Evolutionary conservation across 2,888 invertebrate species (phyloP), one percentile per base, ranked within the genome.

Genomic region (Pharmacophagus antenor): DNA sequence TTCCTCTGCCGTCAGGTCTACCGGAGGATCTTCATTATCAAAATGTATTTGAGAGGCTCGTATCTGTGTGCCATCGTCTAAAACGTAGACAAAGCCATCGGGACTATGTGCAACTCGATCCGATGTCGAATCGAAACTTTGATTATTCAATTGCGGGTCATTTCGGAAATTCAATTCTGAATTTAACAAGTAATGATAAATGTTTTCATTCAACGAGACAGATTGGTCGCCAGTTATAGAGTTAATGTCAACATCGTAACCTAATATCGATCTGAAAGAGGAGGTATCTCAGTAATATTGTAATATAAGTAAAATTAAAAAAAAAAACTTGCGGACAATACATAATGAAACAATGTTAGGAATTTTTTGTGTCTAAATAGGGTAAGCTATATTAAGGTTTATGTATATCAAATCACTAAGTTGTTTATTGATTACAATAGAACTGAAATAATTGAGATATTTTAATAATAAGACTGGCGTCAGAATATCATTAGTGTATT

Each of bases 31-130:
- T 42, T 90, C 90, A 42, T 90, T 90, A 51, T 90, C 88, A 46
- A 90, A 90, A 58, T 90, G 88, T 70, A 90, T 90, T 68, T 89
- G 90, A 0, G 90, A 90, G 0, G 90, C 88, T 52, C 82, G 72
- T 1, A 90, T 89, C 67, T 90, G 87, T 2, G 90, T 90, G 0
- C 90, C 90, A 58, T 90, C 90, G 46, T 89, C 85, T 15, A 90
- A 63, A 0, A 89, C 79, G 51, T 89, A 90, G 0, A 85, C 78
- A 61, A 82, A 66, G 47, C 85, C 87, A 6, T 75, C 73, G 2
- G 66, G 59, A 0, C 74, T 72, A 25, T 77, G 67, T 12, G 60
- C 70, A 23, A 70, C 65, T 18, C 58, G 18, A 12, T 74, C 73
- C 57, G 77, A 62, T 25, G 77, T 73, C 70, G 73, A 72, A 10